phyloP scores from a whole-genome alignment of 1,140 invertebrate species.

The Cylas formicarius region DNA sequence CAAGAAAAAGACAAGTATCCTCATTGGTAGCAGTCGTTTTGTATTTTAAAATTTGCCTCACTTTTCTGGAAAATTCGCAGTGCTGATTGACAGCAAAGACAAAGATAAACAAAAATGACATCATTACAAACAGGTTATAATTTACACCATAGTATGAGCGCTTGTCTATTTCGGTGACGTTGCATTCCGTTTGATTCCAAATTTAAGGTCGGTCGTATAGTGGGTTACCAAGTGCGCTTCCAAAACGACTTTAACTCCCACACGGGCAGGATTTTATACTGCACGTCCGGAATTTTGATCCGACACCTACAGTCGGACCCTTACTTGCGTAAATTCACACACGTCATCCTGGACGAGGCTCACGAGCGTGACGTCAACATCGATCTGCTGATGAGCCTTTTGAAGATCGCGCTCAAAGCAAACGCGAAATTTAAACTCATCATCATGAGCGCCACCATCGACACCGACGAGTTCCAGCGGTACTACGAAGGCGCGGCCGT shows the following conservation, averaged over 20 bases:
- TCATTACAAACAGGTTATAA: no score
- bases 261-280: constrained; percentile 58
- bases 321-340: constrained; percentile 48
- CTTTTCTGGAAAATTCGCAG: no score
- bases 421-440: constrained; percentile 51
- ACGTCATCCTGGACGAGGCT: constrained; percentile 72
- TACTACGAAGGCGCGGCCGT: constrained; percentile 50
- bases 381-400: constrained; percentile 52
- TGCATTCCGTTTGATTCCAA: no score
- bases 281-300: constrained; percentile 59
- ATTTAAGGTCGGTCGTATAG: constrained; percentile 60
- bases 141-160: no score
- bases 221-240: constrained; percentile 62
- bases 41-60: no score
- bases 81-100: no score
- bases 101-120: no score
- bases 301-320: constrained; percentile 49
- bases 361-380: constrained; percentile 64
- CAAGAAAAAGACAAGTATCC: no score
- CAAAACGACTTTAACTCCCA: constrained; percentile 34
- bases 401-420: constrained; percentile 45
- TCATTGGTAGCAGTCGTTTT: no score
- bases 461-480: constrained; percentile 49
- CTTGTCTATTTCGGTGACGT: no score
- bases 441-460: constrained; percentile 66